A percentile compares a stretch with the other conserved stretches of the same genome.
These are phyloP conservation scores for Atta colombica DNA, from an alignment of 1,140 invertebrate genomes.

Conservation along the genomic window DNA sequence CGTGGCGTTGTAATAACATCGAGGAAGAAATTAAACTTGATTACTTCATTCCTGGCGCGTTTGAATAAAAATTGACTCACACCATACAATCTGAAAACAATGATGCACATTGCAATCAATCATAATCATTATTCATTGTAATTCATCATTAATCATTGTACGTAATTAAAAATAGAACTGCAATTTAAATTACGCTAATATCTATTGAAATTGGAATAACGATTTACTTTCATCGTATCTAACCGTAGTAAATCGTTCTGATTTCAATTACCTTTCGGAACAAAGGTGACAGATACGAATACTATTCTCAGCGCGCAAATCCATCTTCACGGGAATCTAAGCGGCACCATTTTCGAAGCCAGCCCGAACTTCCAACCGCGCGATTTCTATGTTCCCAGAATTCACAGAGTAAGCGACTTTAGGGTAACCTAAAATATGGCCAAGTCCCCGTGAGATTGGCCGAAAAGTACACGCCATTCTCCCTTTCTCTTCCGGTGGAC, in stretches of 20 bases:
- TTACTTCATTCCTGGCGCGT: neutral
- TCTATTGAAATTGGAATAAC: neutral
- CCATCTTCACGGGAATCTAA: conserved; percentile 50
- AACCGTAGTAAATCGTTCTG: neutral
- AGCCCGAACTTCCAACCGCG: conserved; percentile 50
- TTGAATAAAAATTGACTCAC: neutral
- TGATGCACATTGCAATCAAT: too few relatives aligned
- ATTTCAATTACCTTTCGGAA: conserved; percentile 42
- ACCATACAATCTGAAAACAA: too few relatives aligned
- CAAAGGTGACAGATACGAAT: conserved; percentile 49
- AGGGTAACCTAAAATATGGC: conserved; percentile 48
- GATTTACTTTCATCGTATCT: neutral
- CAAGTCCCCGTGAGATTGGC: conserved; percentile 37
- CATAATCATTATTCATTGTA: too few relatives aligned
- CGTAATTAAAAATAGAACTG: neutral
- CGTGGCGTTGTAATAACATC: neutral
- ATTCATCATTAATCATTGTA: too few relatives aligned
- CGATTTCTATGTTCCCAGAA: conserved; percentile 47
- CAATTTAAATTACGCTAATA: neutral
- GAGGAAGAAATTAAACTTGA: neutral
- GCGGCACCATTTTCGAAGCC: conserved; percentile 28
- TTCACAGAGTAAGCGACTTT: conserved; percentile 51
- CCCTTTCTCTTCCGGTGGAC: conserved; percentile 47
- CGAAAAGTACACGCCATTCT: conserved; percentile 44
- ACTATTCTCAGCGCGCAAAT: conserved; percentile 16